Conservation (phyloP, 30 jellyfish, hydroid and myxozoan species). For the Euphysa ruthae region DNA sequence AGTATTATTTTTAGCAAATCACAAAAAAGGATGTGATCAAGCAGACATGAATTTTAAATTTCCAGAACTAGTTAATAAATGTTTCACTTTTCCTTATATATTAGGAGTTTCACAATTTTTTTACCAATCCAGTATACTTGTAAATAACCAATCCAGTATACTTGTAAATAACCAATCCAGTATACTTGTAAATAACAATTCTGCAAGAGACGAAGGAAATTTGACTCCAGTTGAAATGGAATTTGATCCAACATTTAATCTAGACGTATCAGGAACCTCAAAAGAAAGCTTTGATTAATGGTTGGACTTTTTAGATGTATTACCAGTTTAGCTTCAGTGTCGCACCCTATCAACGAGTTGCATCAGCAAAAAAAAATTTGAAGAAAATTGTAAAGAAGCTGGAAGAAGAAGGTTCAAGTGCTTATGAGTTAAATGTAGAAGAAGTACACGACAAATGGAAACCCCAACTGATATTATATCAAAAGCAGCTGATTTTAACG, state of each 20-base stretch:
- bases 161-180: too few relatives aligned
- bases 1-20: too few relatives aligned
- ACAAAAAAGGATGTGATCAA: too few relatives aligned
- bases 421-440: not conserved
- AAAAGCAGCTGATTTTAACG: not conserved
- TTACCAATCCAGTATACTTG: too few relatives aligned
- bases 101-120: too few relatives aligned
- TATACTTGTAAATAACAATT: too few relatives aligned
- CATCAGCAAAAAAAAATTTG: not conserved
- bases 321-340: not conserved
- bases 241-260: not conserved
- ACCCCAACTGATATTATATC: not conserved
- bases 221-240: not conserved
- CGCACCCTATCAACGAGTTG: slow-evolving; percentile 4
- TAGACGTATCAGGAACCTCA: not conserved
- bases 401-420: not conserved
- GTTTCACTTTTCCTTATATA: too few relatives aligned
- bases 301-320: not conserved
- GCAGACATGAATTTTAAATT: too few relatives aligned
- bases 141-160: too few relatives aligned
- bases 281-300: not conserved
- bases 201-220: not conserved
- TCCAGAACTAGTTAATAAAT: too few relatives aligned
- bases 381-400: not conserved
- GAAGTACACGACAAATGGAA: not conserved